Base-by-base conservation (phyloP, 2,797 vertebrate genomes). In the Betta splendens region DNA sequence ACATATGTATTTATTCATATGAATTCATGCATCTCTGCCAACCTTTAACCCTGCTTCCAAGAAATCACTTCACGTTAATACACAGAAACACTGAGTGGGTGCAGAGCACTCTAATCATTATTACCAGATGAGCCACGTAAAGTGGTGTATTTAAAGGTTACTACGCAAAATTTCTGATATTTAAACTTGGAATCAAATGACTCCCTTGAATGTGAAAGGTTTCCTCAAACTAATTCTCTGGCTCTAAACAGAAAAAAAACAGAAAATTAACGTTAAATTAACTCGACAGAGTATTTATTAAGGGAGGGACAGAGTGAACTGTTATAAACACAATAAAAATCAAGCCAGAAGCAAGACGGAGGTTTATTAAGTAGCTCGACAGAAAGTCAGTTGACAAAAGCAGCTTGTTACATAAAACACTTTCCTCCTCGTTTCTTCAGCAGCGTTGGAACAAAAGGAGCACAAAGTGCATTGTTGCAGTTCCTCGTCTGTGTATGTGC, bases 381-480 rank as follows among this genome's bases (percentile, higher is more conserved):
- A 26, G n/a, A 10, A 48, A 31, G 28, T 57, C 1, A 3, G 7
- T 48, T 56, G 15, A 63, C 35, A 61, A 37, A 26, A 12, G 31
- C 20, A 18, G 17, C 18, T 45, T 57, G 18, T 42, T 57, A 26
- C 26, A 63, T 54, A 21, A 16, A 36, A 42, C 29, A 42, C 21
- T 46, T 40, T 61, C 62, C 59, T 67, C 29, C 54, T 40, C 31
- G 53, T 64, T 72, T 64, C 56, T 53, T 17, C 23, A 23, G 37
- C 45, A 54, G 38, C 26, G 40, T 12, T 23, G 17, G 42, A 65
- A 55, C 28, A 39, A 52, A 49, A 20, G 7, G 15, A 55, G 18
- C 31, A 17, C n/a, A 32, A 32, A 42, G 32, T 12, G 5, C 9
- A 33, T 54, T 62, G 36, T 43, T 64, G 47, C 26, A 49, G 3